Evolutionary conservation across 2,888 invertebrate genomes (phyloP), one percentile per base, ranked within the genome.

Genomic region (Chymomyza caudatula): DNA sequence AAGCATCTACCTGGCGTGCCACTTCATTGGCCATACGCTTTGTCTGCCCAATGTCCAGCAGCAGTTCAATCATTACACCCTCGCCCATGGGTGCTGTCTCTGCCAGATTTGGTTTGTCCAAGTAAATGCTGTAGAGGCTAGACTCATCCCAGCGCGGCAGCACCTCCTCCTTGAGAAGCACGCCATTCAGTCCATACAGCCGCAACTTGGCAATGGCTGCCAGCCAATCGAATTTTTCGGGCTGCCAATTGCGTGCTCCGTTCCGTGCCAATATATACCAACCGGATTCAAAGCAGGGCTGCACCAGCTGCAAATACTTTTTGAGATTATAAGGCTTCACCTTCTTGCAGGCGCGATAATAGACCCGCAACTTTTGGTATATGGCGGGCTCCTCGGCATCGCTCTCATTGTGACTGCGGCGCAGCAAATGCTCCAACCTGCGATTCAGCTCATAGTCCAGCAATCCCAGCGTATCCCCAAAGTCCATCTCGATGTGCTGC

Each of bases 141-240:
- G 89, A 72, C 22, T 89, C 89, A 69, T 89, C 89, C 89, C 89
- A 89, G 1, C 87, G 77, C 0, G 89, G 90, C 71, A 88, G 64
- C 6, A 89, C 78, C 15, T 87, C 85, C 59, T 88, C 89, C 53
- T 86, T 85, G 1, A 89, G 72, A 54, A 89, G 69, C 2, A 89
- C 86, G 0, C 88, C 86, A 58, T 88, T 88, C 1, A 88, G 61
- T 0, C 89, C 88, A 43, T 88, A 86, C 6, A 81, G 69, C 4
- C 88, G 77, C 37, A 89, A 22, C 19, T 87, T 75, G 8, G 90
- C 89, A 11, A 89, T 70, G 0, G 88, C 78, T 19, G 76, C 67
- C 49, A 89, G 63, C 89, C 89, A 89, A 64, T 78, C 74, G 52
- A 89, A 89, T 15, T 74, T 72, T 0, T 78, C 73, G 2, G 77